A percentile compares a stretch with the other conserved stretches of the same genome.
Evolutionary conservation across 2,113 vertebrate species (phyloP).

Genomic region (Chlamydotis undulata): DNA sequence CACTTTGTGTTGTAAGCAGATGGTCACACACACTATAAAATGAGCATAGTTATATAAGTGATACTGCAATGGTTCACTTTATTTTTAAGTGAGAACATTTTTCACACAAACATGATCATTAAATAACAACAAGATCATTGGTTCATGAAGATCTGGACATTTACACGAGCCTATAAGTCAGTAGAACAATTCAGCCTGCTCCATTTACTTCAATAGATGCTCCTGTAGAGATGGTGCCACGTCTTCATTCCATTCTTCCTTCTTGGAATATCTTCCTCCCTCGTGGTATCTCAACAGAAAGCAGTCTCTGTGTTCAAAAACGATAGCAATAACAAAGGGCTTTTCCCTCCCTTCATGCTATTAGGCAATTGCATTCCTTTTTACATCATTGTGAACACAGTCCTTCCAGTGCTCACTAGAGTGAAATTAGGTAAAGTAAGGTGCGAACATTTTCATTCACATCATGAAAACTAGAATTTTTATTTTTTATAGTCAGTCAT

Average conservation of each 20-base stretch:
- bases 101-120: neutral
- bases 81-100: neutral
- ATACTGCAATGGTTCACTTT: neutral
- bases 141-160: neutral
- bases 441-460: neutral
- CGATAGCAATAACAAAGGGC: fast-evolving
- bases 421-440: neutral
- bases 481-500: neutral
- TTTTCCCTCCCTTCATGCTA: neutral
- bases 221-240: neutral
- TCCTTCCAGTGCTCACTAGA: neutral
- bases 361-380: neutral
- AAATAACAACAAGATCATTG: neutral
- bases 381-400: fast-evolving
- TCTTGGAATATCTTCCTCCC: neutral
- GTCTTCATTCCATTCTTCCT: neutral
- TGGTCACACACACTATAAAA: neutral
- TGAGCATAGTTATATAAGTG: neutral
- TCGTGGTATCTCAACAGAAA: neutral
- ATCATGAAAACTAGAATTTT: neutral
- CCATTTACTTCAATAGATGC: neutral
- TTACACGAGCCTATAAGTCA: neutral
- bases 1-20: neutral
- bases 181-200: neutral
- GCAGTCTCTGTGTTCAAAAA: neutral